Evolutionary conservation across 1,140 invertebrate species (phyloP).

Genomic region (Drosophila jambulina): DNA sequence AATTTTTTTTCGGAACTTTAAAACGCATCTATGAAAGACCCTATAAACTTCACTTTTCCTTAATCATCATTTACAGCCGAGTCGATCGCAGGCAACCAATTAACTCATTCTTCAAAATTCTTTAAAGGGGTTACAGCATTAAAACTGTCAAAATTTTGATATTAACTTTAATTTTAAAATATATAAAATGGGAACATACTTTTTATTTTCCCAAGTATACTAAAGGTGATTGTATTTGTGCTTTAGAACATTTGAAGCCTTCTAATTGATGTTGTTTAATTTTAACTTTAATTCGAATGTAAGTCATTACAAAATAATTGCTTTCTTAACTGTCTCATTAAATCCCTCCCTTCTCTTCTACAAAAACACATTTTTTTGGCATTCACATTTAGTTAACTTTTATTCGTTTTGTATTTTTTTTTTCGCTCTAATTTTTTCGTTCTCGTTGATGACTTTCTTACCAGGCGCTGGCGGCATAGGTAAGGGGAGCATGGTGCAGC

Average conservation of each 20-base stretch:
- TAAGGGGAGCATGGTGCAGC: slow-evolving; percentile 60
- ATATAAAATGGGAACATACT: too few relatives aligned
- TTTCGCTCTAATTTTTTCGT: slow-evolving; percentile 67
- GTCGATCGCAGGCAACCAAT: too few relatives aligned
- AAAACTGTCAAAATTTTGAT: too few relatives aligned
- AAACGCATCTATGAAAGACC: too few relatives aligned
- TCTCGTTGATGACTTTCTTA: slow-evolving; percentile 47
- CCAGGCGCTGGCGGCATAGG: slow-evolving; percentile 70
- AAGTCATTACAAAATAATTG: background rate
- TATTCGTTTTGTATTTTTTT: slow-evolving; percentile 20
- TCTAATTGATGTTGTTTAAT: too few relatives aligned
- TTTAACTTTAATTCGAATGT: background rate
- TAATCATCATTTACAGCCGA: too few relatives aligned
- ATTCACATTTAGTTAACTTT: slow-evolving; percentile 43
- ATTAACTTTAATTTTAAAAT: too few relatives aligned
- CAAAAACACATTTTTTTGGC: slow-evolving; percentile 7
- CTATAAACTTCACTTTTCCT: background rate
- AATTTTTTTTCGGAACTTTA: background rate
- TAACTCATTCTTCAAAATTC: too few relatives aligned
- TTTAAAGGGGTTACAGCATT: too few relatives aligned
- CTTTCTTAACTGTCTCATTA: slow-evolving; percentile 2
- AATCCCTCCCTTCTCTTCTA: background rate
- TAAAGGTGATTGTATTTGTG: too few relatives aligned
- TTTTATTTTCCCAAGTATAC: too few relatives aligned
- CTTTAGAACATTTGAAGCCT: too few relatives aligned